A percentile compares a stretch with the other conserved stretches of the same genome.
These are phyloP conservation scores for Brachyrhaphis roseni DNA, from an alignment of 2,797 vertebrate genomes.

Conservation along the genomic window DNA sequence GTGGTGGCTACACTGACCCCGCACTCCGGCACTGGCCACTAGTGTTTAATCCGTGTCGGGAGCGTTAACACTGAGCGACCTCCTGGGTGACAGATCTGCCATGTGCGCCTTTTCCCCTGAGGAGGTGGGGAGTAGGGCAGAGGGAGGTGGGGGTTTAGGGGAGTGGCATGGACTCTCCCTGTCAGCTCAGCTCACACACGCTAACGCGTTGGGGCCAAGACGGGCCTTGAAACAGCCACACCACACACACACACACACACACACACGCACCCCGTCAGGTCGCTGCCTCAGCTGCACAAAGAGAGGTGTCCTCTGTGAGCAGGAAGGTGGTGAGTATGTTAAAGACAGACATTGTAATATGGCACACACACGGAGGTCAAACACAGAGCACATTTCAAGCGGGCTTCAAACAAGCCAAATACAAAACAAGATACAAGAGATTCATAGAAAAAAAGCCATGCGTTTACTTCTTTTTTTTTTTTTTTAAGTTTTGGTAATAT, in stretches of 20 bases:
- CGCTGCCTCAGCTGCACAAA: slow-evolving; percentile 72
- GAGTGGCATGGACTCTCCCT: slow-evolving; percentile 69
- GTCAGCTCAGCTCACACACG: slow-evolving; percentile 78
- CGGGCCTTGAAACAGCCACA: slow-evolving; percentile 53
- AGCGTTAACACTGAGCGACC: slow-evolving; percentile 95
- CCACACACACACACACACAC: slow-evolving; percentile 35
- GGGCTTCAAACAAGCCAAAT: slow-evolving; percentile 37
- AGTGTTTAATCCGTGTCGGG: slow-evolving; percentile 94
- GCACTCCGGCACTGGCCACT: slow-evolving; percentile 84
- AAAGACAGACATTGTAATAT: slow-evolving; percentile 70
- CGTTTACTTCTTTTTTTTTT: slow-evolving; percentile 10
- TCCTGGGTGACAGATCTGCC: slow-evolving; percentile 94
- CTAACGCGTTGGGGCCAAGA: slow-evolving; percentile 67
- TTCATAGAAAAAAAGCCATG: slow-evolving; percentile 26
- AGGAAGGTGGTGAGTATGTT: slow-evolving; percentile 69
- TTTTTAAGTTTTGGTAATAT: neutral
- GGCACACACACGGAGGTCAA: slow-evolving; percentile 69
- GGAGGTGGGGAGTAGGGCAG: slow-evolving; percentile 58
- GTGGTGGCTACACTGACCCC: slow-evolving; percentile 79
- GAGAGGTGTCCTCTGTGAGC: slow-evolving; percentile 75
- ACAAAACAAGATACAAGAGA: slow-evolving; percentile 33
- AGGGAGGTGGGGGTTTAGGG: slow-evolving; percentile 45
- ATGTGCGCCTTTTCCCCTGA: slow-evolving; percentile 84
- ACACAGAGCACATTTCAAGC: slow-evolving; percentile 58
- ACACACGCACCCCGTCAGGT: slow-evolving; percentile 67